These are phyloP conservation scores for Nomada hirtipes DNA, from an alignment of 2,888 invertebrate species.

Conservation along the genomic window DNA sequence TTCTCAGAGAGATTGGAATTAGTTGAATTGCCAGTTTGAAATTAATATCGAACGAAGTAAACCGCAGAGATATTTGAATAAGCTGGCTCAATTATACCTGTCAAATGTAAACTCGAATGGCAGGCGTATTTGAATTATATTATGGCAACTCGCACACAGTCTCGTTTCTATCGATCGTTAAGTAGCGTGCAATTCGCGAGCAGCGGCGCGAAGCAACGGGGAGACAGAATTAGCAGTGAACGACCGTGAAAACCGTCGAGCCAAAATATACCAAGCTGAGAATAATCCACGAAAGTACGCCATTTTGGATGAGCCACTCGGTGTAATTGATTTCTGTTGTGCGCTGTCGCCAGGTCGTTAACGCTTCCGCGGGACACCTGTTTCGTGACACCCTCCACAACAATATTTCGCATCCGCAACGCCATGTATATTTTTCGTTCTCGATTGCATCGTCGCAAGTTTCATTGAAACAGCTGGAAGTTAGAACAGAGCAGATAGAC, in stretches of 20 bases:
- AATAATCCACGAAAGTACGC: conserved; percentile 19
- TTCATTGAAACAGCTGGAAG: no score
- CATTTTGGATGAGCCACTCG: conserved; percentile 9
- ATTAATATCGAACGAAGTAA: neutral
- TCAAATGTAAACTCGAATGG: neutral
- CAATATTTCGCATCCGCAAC: neutral
- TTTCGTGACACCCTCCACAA: neutral
- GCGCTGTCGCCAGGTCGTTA: conserved; percentile 9
- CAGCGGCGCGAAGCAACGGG: conserved; percentile 1
- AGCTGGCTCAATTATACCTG: neutral
- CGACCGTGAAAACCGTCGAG: conserved; percentile 41
- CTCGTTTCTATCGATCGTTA: conserved; percentile 25
- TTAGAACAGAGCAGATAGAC: no score
- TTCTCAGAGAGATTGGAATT: no score
- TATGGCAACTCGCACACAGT: neutral
- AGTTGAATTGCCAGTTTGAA: neutral
- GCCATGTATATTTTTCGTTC: no score
- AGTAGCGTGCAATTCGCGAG: neutral
- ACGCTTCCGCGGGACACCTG: conserved; percentile 19
- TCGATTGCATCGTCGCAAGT: no score
- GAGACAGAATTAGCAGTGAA: conserved; percentile 34
- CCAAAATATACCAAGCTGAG: conserved; percentile 31
- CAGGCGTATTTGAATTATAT: neutral
- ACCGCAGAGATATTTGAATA: neutral
- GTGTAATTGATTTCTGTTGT: conserved; percentile 26